These are phyloP conservation scores for Pocillopora grandis DNA, from an alignment of 92 coral and sea anemone genomes.

Conservation along the genomic window DNA sequence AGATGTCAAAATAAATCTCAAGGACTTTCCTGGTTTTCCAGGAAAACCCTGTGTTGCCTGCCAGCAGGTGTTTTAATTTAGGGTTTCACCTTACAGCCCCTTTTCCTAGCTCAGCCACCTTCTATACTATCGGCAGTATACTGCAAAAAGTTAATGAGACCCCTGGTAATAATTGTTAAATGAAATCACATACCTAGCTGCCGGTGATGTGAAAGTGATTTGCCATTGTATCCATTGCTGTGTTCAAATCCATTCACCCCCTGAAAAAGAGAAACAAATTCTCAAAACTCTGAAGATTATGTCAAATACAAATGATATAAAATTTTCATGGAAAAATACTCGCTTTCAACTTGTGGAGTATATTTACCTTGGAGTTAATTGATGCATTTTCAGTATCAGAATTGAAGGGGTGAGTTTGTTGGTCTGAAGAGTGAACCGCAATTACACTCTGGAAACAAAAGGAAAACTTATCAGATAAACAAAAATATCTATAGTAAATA, in stretches of 20 bases:
- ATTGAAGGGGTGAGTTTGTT: neutral
- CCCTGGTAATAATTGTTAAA: too few relatives aligned
- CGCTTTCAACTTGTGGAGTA: neutral
- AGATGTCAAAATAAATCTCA: too few relatives aligned
- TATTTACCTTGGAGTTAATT: slow-evolving; percentile 11
- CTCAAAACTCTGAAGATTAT: neutral
- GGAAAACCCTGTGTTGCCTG: too few relatives aligned
- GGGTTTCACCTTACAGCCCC: too few relatives aligned
- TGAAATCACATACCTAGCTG: neutral
- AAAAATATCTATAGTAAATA: too few relatives aligned
- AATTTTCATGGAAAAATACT: neutral
- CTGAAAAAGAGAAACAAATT: slow-evolving; percentile 1
- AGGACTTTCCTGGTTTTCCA: too few relatives aligned
- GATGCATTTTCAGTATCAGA: neutral
- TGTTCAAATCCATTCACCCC: slow-evolving; percentile 42
- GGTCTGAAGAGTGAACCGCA: slow-evolving; percentile 18
- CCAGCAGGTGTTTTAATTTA: too few relatives aligned
- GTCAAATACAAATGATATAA: neutral
- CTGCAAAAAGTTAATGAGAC: too few relatives aligned
- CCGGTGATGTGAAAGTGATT: neutral
- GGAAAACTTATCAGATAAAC: neutral
- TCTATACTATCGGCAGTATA: too few relatives aligned
- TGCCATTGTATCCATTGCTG: slow-evolving; percentile 34
- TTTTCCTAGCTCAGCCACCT: too few relatives aligned
- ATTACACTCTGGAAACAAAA: slow-evolving; percentile 20